Evolutionary conservation across 2,113 vertebrate genomes (phyloP).

Genomic region (Pandion haliaetus): DNA sequence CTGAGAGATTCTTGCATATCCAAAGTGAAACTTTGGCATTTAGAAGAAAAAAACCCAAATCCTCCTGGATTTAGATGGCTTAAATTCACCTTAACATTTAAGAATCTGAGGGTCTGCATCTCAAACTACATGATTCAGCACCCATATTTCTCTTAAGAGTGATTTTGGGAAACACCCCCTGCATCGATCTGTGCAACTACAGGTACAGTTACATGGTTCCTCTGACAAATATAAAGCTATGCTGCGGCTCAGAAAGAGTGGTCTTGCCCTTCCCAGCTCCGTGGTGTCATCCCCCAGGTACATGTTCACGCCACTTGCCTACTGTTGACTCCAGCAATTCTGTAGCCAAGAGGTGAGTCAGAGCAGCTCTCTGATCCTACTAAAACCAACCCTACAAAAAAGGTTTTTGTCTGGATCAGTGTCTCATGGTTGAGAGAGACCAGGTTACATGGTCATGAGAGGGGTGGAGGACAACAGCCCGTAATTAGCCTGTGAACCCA

Average conservation of each 20-base stretch:
- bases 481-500: neutral
- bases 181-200: neutral
- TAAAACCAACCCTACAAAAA: neutral
- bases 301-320: neutral
- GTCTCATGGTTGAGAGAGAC: neutral
- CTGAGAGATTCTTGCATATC: neutral
- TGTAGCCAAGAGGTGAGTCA: neutral
- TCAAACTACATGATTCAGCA: neutral
- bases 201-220: neutral
- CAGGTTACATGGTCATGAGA: neutral
- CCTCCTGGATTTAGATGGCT: neutral
- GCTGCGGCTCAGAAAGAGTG: neutral
- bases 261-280: neutral
- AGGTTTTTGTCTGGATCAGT: neutral
- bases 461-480: neutral
- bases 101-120: neutral
- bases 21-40: neutral
- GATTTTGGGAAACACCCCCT: neutral
- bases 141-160: neutral
- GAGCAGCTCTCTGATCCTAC: neutral
- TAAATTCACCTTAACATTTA: neutral
- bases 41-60: neutral
- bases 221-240: neutral
- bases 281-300: fast-evolving
- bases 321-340: neutral